These are phyloP conservation scores for Molossus molossus DNA, from an alignment of 2,797 vertebrate genomes.

Conservation along the genomic window DNA sequence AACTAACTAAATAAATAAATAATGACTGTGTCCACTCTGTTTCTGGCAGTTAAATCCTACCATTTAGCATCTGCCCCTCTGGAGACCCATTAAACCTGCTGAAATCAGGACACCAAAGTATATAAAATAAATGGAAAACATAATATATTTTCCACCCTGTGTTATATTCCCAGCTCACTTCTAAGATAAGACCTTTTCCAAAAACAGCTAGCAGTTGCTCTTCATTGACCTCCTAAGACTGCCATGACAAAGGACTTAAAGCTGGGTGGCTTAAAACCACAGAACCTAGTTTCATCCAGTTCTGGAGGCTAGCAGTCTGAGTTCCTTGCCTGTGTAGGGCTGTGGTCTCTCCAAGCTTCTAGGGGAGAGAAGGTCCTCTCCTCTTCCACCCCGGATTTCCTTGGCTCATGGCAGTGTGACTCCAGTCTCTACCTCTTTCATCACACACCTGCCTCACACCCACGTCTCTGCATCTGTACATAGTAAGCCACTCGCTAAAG, in stretches of 20 bases:
- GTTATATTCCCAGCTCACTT: neutral
- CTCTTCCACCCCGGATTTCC: neutral
- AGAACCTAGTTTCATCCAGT: neutral
- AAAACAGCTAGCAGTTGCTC: neutral
- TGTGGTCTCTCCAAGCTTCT: neutral
- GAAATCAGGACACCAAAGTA: slow-evolving; percentile 7
- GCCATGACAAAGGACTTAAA: neutral
- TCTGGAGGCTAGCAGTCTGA: neutral
- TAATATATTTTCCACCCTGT: neutral
- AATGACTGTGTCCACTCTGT: neutral
- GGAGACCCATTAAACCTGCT: neutral
- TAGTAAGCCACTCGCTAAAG: neutral
- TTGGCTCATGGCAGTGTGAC: neutral
- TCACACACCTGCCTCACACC: neutral
- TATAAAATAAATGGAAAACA: neutral
- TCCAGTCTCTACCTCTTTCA: neutral
- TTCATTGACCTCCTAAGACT: neutral
- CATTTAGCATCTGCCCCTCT: neutral
- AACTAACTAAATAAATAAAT: neutral
- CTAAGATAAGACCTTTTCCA: neutral
- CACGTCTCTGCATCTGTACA: neutral
- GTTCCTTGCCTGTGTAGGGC: neutral
- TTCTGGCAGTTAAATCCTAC: neutral
- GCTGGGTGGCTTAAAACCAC: neutral
- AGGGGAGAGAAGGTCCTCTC: neutral